Evolutionary conservation across 1,140 invertebrate genomes (phyloP).

Genomic region (Rhynchophorus ferrugineus): DNA sequence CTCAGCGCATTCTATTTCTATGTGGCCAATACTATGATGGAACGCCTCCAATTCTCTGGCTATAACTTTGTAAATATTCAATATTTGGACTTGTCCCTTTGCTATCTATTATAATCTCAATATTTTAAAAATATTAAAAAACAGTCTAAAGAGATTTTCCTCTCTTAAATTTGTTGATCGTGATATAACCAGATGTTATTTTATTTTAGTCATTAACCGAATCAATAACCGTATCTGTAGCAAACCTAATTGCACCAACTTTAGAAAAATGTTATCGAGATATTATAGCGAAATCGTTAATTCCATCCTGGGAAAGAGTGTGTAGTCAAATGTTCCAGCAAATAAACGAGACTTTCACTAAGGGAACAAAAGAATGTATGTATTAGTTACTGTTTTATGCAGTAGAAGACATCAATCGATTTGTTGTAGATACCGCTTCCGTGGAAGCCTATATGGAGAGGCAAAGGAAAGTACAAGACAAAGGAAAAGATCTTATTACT

Average conservation of each 20-base stretch:
- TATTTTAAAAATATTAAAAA: not conserved
- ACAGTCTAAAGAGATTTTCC: not conserved
- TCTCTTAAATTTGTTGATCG: too few relatives aligned
- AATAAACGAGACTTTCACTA: slow-evolving; percentile 76
- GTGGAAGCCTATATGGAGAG: slow-evolving; percentile 39
- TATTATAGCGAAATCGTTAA: slow-evolving; percentile 60
- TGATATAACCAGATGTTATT: not conserved
- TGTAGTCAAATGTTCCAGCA: slow-evolving; percentile 80
- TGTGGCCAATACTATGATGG: too few relatives aligned
- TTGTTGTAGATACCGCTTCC: slow-evolving; percentile 38
- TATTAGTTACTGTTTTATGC: too few relatives aligned
- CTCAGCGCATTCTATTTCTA: too few relatives aligned
- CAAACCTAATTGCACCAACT: slow-evolving; percentile 55
- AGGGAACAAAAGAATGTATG: slow-evolving; percentile 85
- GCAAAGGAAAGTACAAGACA: slow-evolving; percentile 36
- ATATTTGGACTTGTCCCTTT: too few relatives aligned
- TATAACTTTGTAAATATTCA: too few relatives aligned
- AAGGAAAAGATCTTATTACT: slow-evolving; percentile 36
- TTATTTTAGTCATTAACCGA: slow-evolving; percentile 61
- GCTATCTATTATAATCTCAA: too few relatives aligned
- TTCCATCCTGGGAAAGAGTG: slow-evolving; percentile 79
- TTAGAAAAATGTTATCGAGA: slow-evolving; percentile 67
- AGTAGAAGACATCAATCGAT: too few relatives aligned
- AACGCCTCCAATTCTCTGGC: too few relatives aligned
- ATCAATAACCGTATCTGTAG: slow-evolving; percentile 57